Evolutionary conservation across 2,113 vertebrate species (phyloP).

Genomic region (Aldabrachelys gigantea): DNA sequence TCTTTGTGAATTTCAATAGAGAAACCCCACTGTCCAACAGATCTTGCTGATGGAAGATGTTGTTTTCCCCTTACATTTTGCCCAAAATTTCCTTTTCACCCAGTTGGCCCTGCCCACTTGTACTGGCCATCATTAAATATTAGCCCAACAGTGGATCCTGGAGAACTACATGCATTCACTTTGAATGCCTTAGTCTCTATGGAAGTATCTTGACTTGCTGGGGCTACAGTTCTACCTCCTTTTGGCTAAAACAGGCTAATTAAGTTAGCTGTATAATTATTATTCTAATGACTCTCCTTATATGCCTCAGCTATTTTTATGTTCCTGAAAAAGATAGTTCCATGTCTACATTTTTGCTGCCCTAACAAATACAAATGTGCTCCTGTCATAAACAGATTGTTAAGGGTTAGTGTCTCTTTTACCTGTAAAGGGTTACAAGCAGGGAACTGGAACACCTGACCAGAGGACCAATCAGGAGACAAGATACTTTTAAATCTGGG

Average conservation of each 20-base stretch:
- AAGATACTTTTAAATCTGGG: no score
- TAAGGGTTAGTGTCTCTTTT: no score
- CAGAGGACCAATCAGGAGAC: no score
- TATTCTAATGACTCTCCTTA: conserved; percentile 24
- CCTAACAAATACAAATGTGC: conserved; percentile 58
- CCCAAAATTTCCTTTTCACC: background rate
- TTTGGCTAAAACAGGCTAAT: conserved; percentile 13
- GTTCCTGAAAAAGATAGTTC: conserved; percentile 52
- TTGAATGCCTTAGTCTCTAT: background rate
- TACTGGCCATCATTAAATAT: background rate
- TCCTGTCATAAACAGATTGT: background rate
- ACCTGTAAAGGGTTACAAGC: no score
- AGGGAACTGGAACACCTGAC: no score
- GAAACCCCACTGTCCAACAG: background rate
- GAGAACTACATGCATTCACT: background rate
- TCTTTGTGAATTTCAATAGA: background rate
- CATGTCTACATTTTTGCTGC: conserved; percentile 51
- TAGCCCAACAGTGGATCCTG: background rate
- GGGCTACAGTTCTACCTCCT: background rate
- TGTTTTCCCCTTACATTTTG: background rate
- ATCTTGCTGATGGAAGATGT: background rate
- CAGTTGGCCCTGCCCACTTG: background rate
- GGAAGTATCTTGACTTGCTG: background rate
- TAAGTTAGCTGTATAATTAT: conserved; percentile 58
- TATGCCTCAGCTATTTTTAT: conserved; percentile 65